Evolutionary conservation across 2,888 invertebrate species (phyloP), one percentile per base, ranked within the genome.

Genomic region (Sipunculus nudus): DNA sequence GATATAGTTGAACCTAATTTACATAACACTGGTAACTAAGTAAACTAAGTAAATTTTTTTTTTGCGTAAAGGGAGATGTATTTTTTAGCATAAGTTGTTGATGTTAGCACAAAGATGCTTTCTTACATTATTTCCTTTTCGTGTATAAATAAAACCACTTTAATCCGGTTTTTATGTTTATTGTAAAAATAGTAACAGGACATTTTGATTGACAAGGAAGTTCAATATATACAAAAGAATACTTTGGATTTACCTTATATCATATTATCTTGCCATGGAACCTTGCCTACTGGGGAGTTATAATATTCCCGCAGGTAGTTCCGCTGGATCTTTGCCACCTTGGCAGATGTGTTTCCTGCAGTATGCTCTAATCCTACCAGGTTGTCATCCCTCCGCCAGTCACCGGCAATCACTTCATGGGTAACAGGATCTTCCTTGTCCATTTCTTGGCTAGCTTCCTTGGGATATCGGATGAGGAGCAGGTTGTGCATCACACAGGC

Each of bases 231-330:
- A n/a, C n/a, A 35, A 35, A 16, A 35, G 16, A 16, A 35, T 10
- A 13, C 16, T 16, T 13, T 35, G 38, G 10, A 35, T 16, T 10
- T 13, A 43, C 43, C 19, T 43, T 21, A 43, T 8, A 55, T 26
- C 32, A 55, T 47, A 8, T 35, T 48, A 6, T 55, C 38, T 26
- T 55, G 55, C 48, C 48, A 55, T 26, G 55, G 38, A 25, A 55
- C 55, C 8, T n/a, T 38, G 6, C 55, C 55, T 48, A 38, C 47
- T 48, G 55, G 32, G 19, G 48, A 26, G 16, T 16, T 23, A 19
- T 26, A 28, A 10, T 26, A 26, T 10, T 47, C 8, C 6, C 16
- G 10, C 13, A 47, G 28, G 10, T 23, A 26, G 23, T 25, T 10
- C 26, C 47, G 23, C n/a, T 43, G 21, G 21, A 10, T 19, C 21